Conservation (phyloP, 2,797 vertebrate genomes). For the Moxostoma hubbsi region DNA sequence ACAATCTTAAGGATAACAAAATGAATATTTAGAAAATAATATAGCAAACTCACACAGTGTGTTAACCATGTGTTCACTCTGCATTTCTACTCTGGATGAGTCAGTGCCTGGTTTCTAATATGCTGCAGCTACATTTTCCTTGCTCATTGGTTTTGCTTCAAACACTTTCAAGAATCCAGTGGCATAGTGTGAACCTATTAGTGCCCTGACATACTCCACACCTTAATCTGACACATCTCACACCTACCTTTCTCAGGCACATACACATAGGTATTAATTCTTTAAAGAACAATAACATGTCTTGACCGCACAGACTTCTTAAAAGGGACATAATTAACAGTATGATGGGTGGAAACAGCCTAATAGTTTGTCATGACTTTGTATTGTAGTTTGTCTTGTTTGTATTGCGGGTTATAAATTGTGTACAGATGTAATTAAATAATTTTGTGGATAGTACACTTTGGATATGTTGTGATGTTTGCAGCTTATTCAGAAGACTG, state of each 20-base stretch:
- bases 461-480: constrained; percentile 4
- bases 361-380: constrained; percentile 27
- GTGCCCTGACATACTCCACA: not conserved
- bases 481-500: constrained; percentile 85
- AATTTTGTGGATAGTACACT: not conserved
- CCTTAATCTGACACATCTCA: constrained; percentile 15
- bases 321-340: constrained; percentile 49
- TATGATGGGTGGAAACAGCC: constrained; percentile 23
- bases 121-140: not conserved
- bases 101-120: not conserved
- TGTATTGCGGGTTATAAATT: not conserved
- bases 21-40: not conserved
- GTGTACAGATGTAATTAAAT: no score
- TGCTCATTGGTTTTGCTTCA: not conserved
- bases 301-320: constrained; percentile 27
- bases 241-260: constrained; percentile 7
- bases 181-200: not conserved
- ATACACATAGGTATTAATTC: not conserved
- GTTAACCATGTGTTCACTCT: constrained; percentile 15
- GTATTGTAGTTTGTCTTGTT: constrained; percentile 1
- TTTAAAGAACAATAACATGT: constrained; percentile 50
- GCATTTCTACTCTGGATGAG: not conserved
- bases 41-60: not conserved
- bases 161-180: constrained; percentile 4
- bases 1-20: no score